These are phyloP conservation scores for Acanthoscelides obtectus DNA, from an alignment of 2,888 invertebrate genomes.

Conservation along the genomic window DNA sequence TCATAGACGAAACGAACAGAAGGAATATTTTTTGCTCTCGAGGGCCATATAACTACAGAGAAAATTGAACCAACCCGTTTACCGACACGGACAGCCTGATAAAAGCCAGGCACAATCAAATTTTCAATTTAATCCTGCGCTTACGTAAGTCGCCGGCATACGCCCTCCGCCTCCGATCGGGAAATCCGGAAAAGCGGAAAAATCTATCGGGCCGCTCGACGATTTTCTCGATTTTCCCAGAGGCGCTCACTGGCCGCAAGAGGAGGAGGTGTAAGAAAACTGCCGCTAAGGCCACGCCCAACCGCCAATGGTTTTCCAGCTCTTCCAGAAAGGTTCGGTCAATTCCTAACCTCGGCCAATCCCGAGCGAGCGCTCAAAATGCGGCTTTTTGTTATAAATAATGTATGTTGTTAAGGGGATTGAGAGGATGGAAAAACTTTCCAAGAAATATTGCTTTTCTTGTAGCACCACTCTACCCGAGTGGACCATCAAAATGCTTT, in stretches of 20 bases:
- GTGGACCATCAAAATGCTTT: not conserved
- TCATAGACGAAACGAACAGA: not conserved
- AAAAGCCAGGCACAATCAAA: conserved; percentile 10
- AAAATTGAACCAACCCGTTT: not conserved
- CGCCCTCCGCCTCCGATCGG: conserved; percentile 6
- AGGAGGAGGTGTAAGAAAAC: conserved; percentile 46
- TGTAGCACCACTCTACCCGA: conserved; percentile 8
- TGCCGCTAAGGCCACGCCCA: conserved; percentile 40
- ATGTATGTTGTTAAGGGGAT: conserved; percentile 44
- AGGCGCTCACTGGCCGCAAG: conserved; percentile 37
- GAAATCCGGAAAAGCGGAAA: conserved; percentile 29
- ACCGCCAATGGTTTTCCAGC: conserved; percentile 41
- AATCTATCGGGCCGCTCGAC: conserved; percentile 35
- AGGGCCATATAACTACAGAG: not conserved
- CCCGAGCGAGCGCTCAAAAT: conserved; percentile 36
- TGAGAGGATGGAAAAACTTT: conserved; percentile 18
- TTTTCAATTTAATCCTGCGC: conserved; percentile 16
- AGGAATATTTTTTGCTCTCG: not conserved
- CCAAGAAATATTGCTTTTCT: conserved; percentile 26
- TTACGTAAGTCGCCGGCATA: conserved; percentile 5
- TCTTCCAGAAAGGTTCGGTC: conserved; percentile 43
- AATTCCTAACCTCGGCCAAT: conserved; percentile 43
- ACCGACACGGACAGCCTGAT: not conserved
- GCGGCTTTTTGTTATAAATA: conserved; percentile 47
- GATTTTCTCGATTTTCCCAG: conserved; percentile 25